Evolutionary conservation across 2,888 invertebrate genomes (phyloP), one percentile per base, ranked within the genome.

Genomic region (Agriopis leucophaearia): DNA sequence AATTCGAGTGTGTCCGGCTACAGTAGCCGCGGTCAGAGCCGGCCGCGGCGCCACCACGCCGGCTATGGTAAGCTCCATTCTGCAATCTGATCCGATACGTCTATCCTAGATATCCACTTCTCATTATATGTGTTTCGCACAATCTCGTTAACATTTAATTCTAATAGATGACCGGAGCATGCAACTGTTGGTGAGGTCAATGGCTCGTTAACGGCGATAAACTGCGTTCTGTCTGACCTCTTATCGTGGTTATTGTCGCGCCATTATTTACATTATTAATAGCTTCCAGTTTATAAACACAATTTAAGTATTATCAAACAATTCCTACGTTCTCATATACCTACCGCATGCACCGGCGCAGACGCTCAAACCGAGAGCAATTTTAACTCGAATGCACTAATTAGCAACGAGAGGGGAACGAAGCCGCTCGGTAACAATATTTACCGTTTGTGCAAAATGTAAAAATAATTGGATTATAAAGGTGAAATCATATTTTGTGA

Each of bases 361-460:
- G 67, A 48, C 58, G 57, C 66, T 50, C 36, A 16, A 50, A 59
- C 51, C 52, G 50, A 61, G 77, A 78, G 74, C 76, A 78, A 78
- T 80, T 80, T 80, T 78, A 79, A 74, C 77, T 77, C 74, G 74
- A 79, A 78, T 84, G 84, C 82, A 85, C 83, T 85, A 83, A 84
- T 86, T 84, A 84, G 78, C 79, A 77, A 76, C 70, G 79, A 79
- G 79, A 81, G 75, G 78, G 77, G 76, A 79, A 81, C 78, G 78
- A 77, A 78, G 76, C 72, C 72, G 73, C 70, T 77, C 73, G 75
- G 74, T 68, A 79, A 79, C 79, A 77, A 76, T 80, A 78, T 81
- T 79, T 82, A 82, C 82, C 78, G 84, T 79, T 80, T 75, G 75
- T 81, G 80, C 78, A 75, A 82, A 82, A 81, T 78, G 77, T 78